Percentiles rank a stretch among this genome's conserved stretches.
Conservation (phyloP, 2,113 vertebrate species). For the Garra rufa region DNA sequence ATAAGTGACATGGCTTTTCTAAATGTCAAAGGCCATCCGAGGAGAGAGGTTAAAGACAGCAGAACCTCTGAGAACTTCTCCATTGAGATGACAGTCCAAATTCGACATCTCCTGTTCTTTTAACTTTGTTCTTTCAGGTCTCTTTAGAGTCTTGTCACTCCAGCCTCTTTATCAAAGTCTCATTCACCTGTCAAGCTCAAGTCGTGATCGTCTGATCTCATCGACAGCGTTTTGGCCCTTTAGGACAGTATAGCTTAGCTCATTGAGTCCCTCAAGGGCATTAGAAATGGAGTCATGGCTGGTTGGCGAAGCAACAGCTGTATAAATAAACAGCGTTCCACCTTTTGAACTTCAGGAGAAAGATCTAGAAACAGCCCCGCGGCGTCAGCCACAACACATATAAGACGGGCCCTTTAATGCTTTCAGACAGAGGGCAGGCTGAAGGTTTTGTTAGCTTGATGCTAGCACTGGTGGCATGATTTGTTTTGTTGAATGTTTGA, state of each 20-base stretch:
- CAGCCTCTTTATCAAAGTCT: constrained; percentile 15
- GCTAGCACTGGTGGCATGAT: not conserved
- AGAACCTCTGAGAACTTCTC: constrained; percentile 32
- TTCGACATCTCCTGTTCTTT: not conserved
- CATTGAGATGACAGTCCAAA: not conserved
- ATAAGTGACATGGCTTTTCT: constrained; percentile 67
- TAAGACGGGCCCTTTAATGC: not conserved
- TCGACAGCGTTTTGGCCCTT: not conserved
- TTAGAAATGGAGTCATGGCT: constrained; percentile 7
- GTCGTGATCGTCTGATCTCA: not conserved
- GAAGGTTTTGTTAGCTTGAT: not conserved
- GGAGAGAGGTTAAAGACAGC: constrained; percentile 16
- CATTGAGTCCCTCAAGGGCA: not conserved
- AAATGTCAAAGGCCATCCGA: constrained; percentile 65
- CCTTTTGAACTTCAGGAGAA: constrained; percentile 9
- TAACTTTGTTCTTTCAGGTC: constrained; percentile 2
- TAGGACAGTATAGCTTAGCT: not conserved
- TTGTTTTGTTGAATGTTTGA: constrained; percentile 10
- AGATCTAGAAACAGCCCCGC: not conserved
- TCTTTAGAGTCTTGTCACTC: not conserved
- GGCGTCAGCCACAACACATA: not conserved
- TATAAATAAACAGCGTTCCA: not conserved
- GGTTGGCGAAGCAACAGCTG: constrained; percentile 1
- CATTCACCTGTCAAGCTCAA: constrained; percentile 2
- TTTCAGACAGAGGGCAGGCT: constrained; percentile 2